Evolutionary conservation across 2,797 vertebrate genomes (phyloP), one percentile per base, ranked within the genome.

Genomic region (Australoheros facetus): DNA sequence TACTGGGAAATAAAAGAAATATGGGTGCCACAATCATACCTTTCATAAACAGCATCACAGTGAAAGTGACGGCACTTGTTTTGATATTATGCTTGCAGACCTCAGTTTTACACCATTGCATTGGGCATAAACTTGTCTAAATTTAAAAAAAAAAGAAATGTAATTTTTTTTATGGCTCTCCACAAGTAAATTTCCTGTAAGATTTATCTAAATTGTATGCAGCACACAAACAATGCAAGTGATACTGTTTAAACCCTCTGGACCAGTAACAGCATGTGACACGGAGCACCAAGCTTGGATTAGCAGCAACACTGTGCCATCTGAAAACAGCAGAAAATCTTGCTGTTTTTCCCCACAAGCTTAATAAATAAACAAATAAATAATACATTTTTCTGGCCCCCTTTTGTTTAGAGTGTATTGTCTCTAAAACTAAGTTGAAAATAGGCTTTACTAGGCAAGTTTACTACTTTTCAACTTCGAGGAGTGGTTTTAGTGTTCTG

Each of bases 321-420:
- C 19, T 85, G 55, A 75, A 42, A 79, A 64, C 37, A 75, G n/a
- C 13, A 23, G 13, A 66, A 69, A 71, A 59, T 70, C 6, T 66
- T 75, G 81, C 81, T 89, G 90, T 82, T 26, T 13, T 70, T 60
- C 82, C 74, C 77, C 39, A 80, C 39, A 80, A 42, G 76, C 72
- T 77, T 77, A n/a, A 76, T 71, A 74, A 69, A 37, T 37, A 37
- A 37, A 76, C 74, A 74, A 58, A 84, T 69, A 80, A 75, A 80
- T 23, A 57, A n/a, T 2, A 48, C 56, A 71, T 34, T 51, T 30
- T 56, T 71, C 70, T 79, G 51, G 42, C 21, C 23, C 32, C 4
- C 10, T 60, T 73, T 39, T 69, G 19, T 71, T 39, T 37, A 3
- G 28, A 56, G 37, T 21, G 17, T 12, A 13, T 34, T 51, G 4